These are phyloP conservation scores for Apocheima hispidaria DNA, from an alignment of 2,888 invertebrate species.

Conservation along the genomic window DNA sequence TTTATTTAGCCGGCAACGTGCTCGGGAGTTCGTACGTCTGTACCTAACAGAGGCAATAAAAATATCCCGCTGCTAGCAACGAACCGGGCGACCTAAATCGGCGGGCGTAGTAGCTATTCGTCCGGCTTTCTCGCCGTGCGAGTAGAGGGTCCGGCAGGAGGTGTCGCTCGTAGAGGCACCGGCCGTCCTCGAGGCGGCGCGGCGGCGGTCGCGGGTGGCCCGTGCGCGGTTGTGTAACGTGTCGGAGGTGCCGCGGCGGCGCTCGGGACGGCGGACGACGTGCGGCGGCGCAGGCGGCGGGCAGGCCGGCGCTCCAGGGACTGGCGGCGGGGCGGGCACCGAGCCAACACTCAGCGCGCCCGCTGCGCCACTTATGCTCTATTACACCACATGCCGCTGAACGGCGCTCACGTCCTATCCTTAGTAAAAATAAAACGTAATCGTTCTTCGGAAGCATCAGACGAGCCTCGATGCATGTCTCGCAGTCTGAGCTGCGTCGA, in stretches of 20 bases:
- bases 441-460: conserved; percentile 60
- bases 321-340: conserved; percentile 76
- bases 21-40: conserved; percentile 75
- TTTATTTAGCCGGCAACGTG: conserved; percentile 73
- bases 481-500: conserved; percentile 10
- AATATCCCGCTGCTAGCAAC: conserved; percentile 83
- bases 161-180: conserved; percentile 27
- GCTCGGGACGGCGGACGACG: conserved; percentile 55
- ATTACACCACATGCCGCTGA: conserved; percentile 71
- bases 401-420: conserved; percentile 56
- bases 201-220: conserved; percentile 30
- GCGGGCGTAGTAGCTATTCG: conserved; percentile 61
- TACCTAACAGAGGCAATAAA: conserved; percentile 81
- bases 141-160: conserved; percentile 44
- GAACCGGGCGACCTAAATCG: conserved; percentile 85
- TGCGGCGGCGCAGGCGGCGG: conserved; percentile 70
- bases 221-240: conserved; percentile 51
- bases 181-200: conserved; percentile 30
- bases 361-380: conserved; percentile 74
- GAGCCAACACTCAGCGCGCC: conserved; percentile 68
- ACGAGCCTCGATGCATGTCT: conserved; percentile 47
- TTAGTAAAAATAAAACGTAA: conserved; percentile 74
- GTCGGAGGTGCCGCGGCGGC: conserved; percentile 13
- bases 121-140: conserved; percentile 58
- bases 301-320: conserved; percentile 69